Evolutionary conservation across 2,113 vertebrate genomes (phyloP).

Genomic region (Collichthys lucidus): DNA sequence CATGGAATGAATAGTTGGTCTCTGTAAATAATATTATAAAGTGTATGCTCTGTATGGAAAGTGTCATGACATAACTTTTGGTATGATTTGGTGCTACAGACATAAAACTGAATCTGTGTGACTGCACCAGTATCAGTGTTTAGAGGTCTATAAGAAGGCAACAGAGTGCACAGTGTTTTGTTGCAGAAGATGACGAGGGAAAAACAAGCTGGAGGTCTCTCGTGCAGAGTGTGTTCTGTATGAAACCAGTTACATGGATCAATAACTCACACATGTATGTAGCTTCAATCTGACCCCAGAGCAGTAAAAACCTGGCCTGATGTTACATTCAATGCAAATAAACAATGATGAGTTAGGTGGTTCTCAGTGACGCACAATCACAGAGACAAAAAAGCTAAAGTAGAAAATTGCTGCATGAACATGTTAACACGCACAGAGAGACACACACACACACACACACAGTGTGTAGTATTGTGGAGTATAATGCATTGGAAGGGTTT

Average conservation of each 20-base stretch:
- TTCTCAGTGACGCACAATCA: conserved; percentile 41
- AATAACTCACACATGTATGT: not conserved
- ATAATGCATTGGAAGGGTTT: conserved; percentile 58
- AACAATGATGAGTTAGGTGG: conserved; percentile 46
- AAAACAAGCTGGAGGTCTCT: too few relatives aligned
- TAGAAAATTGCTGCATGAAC: conserved; percentile 59
- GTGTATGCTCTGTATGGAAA: too few relatives aligned
- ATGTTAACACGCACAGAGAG: conserved; percentile 21
- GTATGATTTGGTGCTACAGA: too few relatives aligned
- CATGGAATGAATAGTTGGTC: too few relatives aligned
- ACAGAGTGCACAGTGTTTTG: too few relatives aligned
- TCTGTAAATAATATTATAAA: too few relatives aligned
- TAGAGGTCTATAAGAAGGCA: too few relatives aligned
- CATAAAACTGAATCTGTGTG: too few relatives aligned
- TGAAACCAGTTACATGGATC: not conserved
- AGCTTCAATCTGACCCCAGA: not conserved
- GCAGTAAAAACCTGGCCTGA: not conserved
- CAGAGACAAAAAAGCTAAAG: conserved; percentile 46
- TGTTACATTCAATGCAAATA: conserved; percentile 45
- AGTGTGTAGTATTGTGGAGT: conserved; percentile 40
- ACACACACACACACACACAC: conserved; percentile 31
- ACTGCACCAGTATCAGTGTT: too few relatives aligned
- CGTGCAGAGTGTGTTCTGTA: too few relatives aligned
- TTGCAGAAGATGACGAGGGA: too few relatives aligned
- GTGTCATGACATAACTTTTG: too few relatives aligned